Evolutionary conservation across 2,797 vertebrate species (phyloP).

Genomic region (Enteromius mattozi): DNA sequence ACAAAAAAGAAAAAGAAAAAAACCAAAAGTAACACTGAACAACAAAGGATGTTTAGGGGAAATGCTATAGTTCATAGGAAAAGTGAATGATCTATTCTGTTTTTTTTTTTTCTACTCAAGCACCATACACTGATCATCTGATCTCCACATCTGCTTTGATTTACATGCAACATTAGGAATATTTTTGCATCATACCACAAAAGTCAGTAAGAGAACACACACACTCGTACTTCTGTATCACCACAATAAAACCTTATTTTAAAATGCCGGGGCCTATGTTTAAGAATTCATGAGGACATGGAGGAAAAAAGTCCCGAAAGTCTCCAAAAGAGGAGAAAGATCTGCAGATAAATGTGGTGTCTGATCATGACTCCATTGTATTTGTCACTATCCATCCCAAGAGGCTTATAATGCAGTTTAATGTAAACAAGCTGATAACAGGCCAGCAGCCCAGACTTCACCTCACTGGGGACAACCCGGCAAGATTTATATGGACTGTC

Average conservation of each 20-base stretch:
- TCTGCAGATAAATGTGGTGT: constrained; percentile 58
- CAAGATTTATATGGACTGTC: constrained; percentile 62
- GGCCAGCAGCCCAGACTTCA: constrained; percentile 6
- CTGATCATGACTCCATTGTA: neutral
- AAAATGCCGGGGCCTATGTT: constrained; percentile 31
- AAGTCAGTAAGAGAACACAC: neutral
- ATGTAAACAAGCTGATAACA: constrained; percentile 63
- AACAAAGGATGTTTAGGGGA: neutral
- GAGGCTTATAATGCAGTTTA: constrained; percentile 45
- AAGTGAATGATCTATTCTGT: neutral
- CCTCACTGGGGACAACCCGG: neutral
- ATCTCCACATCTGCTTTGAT: neutral
- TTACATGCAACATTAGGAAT: neutral
- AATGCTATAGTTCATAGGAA: neutral
- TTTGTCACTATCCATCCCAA: constrained; percentile 24
- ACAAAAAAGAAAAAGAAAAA: neutral
- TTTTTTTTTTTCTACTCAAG: neutral
- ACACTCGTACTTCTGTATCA: constrained; percentile 4
- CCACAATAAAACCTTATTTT: constrained; percentile 31
- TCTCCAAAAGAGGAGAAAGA: constrained; percentile 48
- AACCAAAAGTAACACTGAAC: neutral
- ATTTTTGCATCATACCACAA: constrained; percentile 16
- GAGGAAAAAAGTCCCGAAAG: neutral
- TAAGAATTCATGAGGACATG: constrained; percentile 48
- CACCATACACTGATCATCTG: neutral